phyloP scores from a whole-genome alignment of 2,888 invertebrate genomes.

The Anorthoa munda region DNA sequence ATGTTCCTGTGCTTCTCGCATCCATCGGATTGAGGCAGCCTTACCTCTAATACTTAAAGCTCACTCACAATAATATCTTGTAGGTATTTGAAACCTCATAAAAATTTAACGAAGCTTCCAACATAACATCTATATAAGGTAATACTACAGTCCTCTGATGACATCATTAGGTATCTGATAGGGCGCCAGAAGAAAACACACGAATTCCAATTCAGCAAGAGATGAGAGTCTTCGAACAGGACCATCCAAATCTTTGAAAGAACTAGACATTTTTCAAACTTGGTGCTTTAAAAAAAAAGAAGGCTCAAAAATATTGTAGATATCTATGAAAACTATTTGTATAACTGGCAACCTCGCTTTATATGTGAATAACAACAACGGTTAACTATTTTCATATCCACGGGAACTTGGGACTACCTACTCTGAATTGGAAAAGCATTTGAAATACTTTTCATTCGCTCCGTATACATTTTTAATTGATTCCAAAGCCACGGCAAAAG shows the following conservation, averaged over 20 bases:
- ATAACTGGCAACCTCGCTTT: neutral
- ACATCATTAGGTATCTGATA: conserved; percentile 25
- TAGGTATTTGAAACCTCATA: neutral
- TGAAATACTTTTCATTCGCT: conserved; percentile 41
- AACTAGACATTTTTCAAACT: neutral
- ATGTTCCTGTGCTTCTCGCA: no score
- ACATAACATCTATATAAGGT: neutral
- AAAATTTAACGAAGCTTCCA: conserved; percentile 10
- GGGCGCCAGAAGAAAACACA: neutral
- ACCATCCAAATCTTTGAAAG: conserved; percentile 14
- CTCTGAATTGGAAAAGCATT: conserved; percentile 27
- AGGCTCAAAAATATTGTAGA: no score
- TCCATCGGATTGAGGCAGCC: no score
- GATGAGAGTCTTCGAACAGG: conserved; percentile 5
- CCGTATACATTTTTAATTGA: conserved; percentile 31
- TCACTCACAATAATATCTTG: neutral
- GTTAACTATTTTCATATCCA: conserved; percentile 34
- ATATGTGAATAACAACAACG: conserved; percentile 10
- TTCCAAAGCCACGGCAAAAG: conserved; percentile 16
- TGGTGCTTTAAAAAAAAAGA: conserved; percentile 1
- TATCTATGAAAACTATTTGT: conserved; percentile 21
- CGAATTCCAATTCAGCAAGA: conserved; percentile 23
- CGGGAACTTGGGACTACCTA: neutral
- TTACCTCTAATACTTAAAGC: neutral
- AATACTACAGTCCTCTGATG: neutral